These are phyloP conservation scores for Oncorhynchus gorbuscha DNA, from an alignment of 2,113 vertebrate genomes.

Conservation along the genomic window DNA sequence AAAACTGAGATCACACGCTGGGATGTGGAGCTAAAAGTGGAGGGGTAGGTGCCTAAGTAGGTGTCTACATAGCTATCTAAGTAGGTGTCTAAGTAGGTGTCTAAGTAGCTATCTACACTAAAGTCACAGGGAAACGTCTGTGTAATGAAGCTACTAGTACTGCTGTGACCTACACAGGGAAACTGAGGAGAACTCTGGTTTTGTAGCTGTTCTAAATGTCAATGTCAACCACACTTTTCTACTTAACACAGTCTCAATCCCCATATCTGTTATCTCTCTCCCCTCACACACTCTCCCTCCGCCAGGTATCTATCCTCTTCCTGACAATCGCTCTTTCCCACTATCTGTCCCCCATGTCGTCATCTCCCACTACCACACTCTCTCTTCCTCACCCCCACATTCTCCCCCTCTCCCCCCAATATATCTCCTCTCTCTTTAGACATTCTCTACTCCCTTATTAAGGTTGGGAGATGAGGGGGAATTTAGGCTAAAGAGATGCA, in stretches of 20 bases:
- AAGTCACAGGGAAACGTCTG: background rate
- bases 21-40: no score
- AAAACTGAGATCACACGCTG: no score
- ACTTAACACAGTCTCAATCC: conserved; percentile 11
- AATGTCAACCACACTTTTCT: background rate
- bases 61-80: background rate
- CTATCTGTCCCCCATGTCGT: conserved; percentile 34
- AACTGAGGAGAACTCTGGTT: conserved; percentile 10
- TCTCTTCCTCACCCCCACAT: conserved; percentile 17
- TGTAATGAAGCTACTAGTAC: conserved; percentile 24
- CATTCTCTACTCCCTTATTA: conserved; percentile 44
- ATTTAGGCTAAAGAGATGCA: conserved; percentile 35
- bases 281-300: conserved; percentile 52
- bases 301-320: conserved; percentile 19
- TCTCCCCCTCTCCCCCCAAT: conserved; percentile 16
- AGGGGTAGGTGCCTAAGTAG: no score
- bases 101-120: background rate
- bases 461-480: conserved; percentile 30
- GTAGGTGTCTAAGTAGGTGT: background rate
- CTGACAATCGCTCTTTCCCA: conserved; percentile 29
- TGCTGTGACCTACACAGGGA: background rate
- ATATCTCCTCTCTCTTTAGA: conserved; percentile 7
- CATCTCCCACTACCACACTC: conserved; percentile 40
- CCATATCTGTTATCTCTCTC: conserved; percentile 27
- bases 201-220: conserved; percentile 16